Evolutionary conservation across 1,140 invertebrate species (phyloP).

Genomic region (Trachelipus rathkii): DNA sequence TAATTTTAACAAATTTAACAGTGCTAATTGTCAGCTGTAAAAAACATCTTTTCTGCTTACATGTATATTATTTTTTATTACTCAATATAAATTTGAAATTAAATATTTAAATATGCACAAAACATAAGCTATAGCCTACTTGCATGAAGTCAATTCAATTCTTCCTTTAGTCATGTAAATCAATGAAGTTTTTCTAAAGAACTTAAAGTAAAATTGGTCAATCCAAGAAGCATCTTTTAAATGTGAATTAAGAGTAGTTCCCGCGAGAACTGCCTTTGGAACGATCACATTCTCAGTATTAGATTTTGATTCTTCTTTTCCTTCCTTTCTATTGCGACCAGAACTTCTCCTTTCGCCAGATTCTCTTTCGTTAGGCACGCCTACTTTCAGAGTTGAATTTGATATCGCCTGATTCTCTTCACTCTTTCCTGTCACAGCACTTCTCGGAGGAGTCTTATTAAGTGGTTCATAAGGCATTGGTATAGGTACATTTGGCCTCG

Average conservation of each 20-base stretch:
- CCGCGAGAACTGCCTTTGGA: not conserved
- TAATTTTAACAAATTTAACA: too few relatives aligned
- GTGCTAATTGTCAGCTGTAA: too few relatives aligned
- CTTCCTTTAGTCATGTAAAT: not conserved
- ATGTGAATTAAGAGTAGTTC: not conserved
- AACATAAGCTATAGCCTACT: not conserved
- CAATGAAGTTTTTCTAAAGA: not conserved
- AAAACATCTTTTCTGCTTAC: too few relatives aligned
- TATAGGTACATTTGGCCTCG: not conserved
- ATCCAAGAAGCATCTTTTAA: slow-evolving; percentile 8
- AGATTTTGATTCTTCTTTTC: not conserved
- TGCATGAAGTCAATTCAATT: not conserved
- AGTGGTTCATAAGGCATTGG: not conserved
- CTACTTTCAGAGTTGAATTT: too few relatives aligned
- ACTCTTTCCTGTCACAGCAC: too few relatives aligned
- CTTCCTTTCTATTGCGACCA: too few relatives aligned
- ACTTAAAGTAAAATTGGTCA: not conserved
- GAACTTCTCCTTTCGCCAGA: too few relatives aligned
- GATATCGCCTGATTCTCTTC: too few relatives aligned
- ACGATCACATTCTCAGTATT: not conserved
- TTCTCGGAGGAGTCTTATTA: not conserved
- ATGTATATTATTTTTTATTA: too few relatives aligned
- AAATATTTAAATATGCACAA: too few relatives aligned
- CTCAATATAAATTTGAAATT: too few relatives aligned
- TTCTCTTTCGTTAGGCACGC: too few relatives aligned